phyloP scores from a whole-genome alignment of 2,797 vertebrate species.

The Helarctos malayanus region DNA sequence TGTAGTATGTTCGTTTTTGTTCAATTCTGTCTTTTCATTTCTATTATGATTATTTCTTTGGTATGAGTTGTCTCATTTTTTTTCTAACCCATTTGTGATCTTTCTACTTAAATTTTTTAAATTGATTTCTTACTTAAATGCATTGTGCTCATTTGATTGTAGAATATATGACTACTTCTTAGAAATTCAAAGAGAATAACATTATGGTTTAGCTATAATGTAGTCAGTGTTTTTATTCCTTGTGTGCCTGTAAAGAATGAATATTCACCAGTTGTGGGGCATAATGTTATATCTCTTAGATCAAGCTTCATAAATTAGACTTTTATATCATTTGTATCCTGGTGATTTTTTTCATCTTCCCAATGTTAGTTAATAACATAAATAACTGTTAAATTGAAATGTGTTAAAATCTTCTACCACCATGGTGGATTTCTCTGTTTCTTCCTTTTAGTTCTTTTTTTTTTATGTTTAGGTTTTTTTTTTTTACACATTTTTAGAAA shows the following conservation, averaged over 20 bases:
- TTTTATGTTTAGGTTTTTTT: neutral
- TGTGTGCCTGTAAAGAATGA: neutral
- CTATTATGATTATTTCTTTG: neutral
- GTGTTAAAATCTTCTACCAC: neutral
- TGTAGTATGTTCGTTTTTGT: neutral
- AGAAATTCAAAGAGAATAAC: neutral
- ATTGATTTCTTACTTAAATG: neutral
- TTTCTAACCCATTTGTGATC: constrained; percentile 22
- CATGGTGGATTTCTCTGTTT: neutral
- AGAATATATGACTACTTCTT: neutral
- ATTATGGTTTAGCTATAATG: neutral
- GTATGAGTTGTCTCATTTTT: neutral
- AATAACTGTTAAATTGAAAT: neutral
- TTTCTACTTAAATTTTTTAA: constrained; percentile 3
- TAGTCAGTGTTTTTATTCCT: constrained; percentile 3
- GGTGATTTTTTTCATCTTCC: neutral
- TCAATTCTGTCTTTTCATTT: constrained; percentile 13
- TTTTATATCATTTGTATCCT: constrained; percentile 3
- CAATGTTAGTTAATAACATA: neutral
- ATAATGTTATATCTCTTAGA: constrained; percentile 26
- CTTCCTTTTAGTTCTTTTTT: neutral
- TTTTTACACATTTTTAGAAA: neutral
- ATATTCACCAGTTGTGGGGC: neutral
- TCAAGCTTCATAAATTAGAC: constrained; percentile 17
- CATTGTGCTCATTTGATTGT: neutral